Conservation (phyloP, 2,888 invertebrate genomes). For the Seira sanloemensis region DNA sequence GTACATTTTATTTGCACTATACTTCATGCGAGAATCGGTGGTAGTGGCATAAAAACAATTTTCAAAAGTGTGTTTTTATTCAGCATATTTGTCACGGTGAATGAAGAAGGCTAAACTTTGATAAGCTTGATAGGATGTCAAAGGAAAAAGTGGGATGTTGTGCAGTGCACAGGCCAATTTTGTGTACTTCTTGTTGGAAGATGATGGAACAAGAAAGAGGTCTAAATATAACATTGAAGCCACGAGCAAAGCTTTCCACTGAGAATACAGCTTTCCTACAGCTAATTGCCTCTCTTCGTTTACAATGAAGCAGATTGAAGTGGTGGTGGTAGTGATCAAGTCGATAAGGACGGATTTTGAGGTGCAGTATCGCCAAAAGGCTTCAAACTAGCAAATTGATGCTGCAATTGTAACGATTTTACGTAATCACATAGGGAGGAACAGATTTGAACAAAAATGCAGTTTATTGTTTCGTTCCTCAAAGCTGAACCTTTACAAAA, state of each 20-base stretch:
- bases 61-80: neutral
- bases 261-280: too few species aligned
- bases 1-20: neutral
- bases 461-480: too few species aligned
- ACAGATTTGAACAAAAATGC: too few species aligned
- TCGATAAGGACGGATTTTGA: too few species aligned
- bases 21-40: neutral
- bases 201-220: neutral
- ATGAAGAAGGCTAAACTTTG: neutral
- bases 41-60: neutral
- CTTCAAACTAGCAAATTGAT: too few species aligned
- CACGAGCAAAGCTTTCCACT: neutral
- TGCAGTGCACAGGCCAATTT: neutral
- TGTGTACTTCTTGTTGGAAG: neutral
- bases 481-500: too few species aligned
- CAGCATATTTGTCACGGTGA: neutral
- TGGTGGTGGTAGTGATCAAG: too few species aligned
- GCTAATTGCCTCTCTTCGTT: too few species aligned
- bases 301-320: too few species aligned
- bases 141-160: neutral
- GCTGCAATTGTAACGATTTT: too few species aligned
- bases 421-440: too few species aligned
- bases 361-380: too few species aligned
- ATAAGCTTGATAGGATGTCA: constrained; percentile 1
- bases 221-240: neutral